phyloP scores from a whole-genome alignment of 2,888 invertebrate species.

The Nemotelus pantherinus region DNA sequence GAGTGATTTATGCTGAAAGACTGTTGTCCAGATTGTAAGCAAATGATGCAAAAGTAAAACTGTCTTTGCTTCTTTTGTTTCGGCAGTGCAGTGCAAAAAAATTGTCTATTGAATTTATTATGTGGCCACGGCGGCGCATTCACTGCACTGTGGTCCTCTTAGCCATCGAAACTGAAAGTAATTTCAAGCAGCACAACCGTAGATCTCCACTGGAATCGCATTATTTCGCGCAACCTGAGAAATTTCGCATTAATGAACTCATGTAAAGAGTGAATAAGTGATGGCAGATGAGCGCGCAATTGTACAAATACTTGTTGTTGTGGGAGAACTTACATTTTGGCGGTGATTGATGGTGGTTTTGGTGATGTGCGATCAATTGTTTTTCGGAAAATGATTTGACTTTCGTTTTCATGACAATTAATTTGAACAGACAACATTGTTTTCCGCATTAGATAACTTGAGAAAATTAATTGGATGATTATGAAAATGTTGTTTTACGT shows the following conservation, averaged over 20 bases:
- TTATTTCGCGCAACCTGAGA: too few relatives aligned
- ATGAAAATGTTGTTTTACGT: too few relatives aligned
- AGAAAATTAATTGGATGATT: too few relatives aligned
- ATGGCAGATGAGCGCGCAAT: not conserved
- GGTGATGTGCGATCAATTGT: constrained; percentile 14
- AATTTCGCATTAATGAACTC: too few relatives aligned
- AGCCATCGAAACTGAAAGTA: constrained; percentile 29
- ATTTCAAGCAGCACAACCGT: not conserved
- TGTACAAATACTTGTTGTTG: not conserved
- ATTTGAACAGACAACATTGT: too few relatives aligned
- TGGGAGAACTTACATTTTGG: not conserved
- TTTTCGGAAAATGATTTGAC: not conserved
- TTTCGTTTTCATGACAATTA: not conserved
- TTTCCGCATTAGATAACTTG: too few relatives aligned
- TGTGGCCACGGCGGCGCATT: not conserved
- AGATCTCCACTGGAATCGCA: too few relatives aligned
- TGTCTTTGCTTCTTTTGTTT: not conserved
- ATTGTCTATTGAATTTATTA: constrained; percentile 13
- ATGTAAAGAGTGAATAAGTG: too few relatives aligned
- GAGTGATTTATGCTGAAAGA: constrained; percentile 27
- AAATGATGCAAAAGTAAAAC: not conserved
- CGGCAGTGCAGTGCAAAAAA: not conserved
- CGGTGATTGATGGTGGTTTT: not conserved
- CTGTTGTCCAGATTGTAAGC: not conserved
- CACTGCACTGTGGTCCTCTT: constrained; percentile 2